phyloP scores from a whole-genome alignment of 64 coral and sea anemone species.

The Anthopleura sola region DNA sequence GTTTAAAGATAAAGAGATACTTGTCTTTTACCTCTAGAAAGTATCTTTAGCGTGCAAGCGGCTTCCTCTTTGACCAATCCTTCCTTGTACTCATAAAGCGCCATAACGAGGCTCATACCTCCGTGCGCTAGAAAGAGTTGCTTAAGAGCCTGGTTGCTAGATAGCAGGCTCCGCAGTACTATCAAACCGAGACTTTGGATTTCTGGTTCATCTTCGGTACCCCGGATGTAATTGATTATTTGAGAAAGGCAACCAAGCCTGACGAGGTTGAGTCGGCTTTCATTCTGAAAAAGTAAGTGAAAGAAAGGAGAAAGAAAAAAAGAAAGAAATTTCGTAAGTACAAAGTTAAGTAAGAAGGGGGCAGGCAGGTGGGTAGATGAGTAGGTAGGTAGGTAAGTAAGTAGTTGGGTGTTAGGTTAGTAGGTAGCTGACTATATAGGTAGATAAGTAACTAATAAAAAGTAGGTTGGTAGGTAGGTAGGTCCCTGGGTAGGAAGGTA shows the following conservation, averaged over 20 bases:
- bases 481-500: no score
- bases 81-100: slow-evolving; percentile 70
- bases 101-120: slow-evolving; percentile 84
- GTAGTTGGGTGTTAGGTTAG: not conserved
- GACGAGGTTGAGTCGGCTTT: slow-evolving; percentile 68
- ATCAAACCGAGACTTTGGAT: slow-evolving; percentile 65
- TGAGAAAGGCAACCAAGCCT: slow-evolving; percentile 69
- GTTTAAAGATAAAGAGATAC: no score
- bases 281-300: slow-evolving; percentile 11
- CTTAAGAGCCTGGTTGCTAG: slow-evolving; percentile 44
- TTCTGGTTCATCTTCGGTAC: slow-evolving; percentile 54
- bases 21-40: slow-evolving; percentile 40
- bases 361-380: not conserved
- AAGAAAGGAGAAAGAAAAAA: not conserved
- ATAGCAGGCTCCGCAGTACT: slow-evolving; percentile 55
- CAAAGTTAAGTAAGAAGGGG: no score
- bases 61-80: slow-evolving; percentile 71
- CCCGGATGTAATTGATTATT: slow-evolving; percentile 80
- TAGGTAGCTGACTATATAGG: not conserved
- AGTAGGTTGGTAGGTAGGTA: not conserved
- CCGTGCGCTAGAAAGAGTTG: slow-evolving; percentile 81
- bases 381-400: not conserved
- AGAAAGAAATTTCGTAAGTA: no score
- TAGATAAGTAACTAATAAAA: not conserved
- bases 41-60: slow-evolving; percentile 30